These are phyloP conservation scores for Oryzias woworae DNA, from an alignment of 2,113 vertebrate species.

Conservation along the genomic window DNA sequence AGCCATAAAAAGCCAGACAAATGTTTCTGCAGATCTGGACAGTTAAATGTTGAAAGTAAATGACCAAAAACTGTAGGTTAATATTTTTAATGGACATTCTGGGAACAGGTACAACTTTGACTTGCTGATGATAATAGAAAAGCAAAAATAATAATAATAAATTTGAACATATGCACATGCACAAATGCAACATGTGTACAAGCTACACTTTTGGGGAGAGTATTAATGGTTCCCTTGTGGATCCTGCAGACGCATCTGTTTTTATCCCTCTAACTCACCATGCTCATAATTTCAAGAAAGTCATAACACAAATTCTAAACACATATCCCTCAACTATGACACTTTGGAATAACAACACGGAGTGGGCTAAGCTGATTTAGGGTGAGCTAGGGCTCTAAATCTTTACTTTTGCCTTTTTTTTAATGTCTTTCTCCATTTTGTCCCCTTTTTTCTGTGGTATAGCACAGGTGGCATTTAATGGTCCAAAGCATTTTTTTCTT, in stretches of 20 bases:
- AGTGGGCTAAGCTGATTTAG: slow-evolving; percentile 74
- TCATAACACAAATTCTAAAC: slow-evolving; percentile 83
- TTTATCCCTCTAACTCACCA: slow-evolving; percentile 67
- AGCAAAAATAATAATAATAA: slow-evolving; percentile 26
- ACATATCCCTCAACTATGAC: slow-evolving; percentile 76
- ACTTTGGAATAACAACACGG: slow-evolving; percentile 75
- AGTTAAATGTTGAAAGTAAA: slow-evolving; percentile 55
- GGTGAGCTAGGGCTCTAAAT: slow-evolving; percentile 71
- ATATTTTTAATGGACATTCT: slow-evolving; percentile 51
- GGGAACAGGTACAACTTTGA: slow-evolving; percentile 55
- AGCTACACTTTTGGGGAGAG: slow-evolving; percentile 49
- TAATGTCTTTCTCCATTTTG: slow-evolving; percentile 21
- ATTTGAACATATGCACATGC: slow-evolving; percentile 8
- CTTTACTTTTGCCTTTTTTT: slow-evolving; percentile 60
- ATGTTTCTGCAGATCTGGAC: slow-evolving; percentile 55
- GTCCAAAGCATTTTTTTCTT: slow-evolving; percentile 35
- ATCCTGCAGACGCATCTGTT: slow-evolving; percentile 75
- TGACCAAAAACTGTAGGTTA: slow-evolving; percentile 58
- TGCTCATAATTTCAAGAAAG: slow-evolving; percentile 77
- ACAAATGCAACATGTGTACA: slow-evolving; percentile 37
- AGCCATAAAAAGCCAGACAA: slow-evolving; percentile 58
- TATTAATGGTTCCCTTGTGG: slow-evolving; percentile 75
- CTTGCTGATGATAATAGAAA: slow-evolving; percentile 46
- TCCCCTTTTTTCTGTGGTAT: slow-evolving; percentile 13
- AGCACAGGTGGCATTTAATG: slow-evolving; percentile 54